Conservation (phyloP, 2,797 vertebrate genomes). For the Sparus aurata region DNA sequence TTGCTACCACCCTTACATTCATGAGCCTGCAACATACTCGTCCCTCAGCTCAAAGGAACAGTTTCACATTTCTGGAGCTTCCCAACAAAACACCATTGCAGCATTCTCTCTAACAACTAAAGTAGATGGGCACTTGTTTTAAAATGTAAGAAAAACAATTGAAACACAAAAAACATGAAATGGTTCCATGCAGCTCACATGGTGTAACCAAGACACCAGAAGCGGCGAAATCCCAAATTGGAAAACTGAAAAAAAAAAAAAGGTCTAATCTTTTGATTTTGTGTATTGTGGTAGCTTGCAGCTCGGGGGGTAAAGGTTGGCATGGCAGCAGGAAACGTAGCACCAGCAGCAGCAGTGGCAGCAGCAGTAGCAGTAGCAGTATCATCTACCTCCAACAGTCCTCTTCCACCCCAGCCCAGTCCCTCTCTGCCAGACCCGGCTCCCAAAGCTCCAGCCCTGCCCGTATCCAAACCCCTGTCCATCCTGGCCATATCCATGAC, state of each 20-base stretch:
- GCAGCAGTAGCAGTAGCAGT: slow-evolving; percentile 59
- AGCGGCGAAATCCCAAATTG: too few relatives aligned
- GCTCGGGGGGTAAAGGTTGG: slow-evolving; percentile 87
- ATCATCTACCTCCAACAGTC: slow-evolving; percentile 64
- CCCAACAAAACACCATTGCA: too few relatives aligned
- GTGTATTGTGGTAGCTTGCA: slow-evolving; percentile 83
- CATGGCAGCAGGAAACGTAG: slow-evolving; percentile 73
- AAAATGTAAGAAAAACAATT: too few relatives aligned
- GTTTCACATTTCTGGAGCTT: too few relatives aligned
- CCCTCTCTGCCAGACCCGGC: slow-evolving; percentile 76
- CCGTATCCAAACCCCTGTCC: slow-evolving; percentile 72
- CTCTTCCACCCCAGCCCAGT: slow-evolving; percentile 49
- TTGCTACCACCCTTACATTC: not conserved
- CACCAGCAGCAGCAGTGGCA: slow-evolving; percentile 46
- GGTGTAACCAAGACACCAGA: too few relatives aligned
- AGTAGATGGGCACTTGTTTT: too few relatives aligned
- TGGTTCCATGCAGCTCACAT: too few relatives aligned
- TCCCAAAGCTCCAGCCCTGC: slow-evolving; percentile 77
- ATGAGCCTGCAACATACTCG: not conserved
- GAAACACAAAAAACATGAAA: too few relatives aligned
- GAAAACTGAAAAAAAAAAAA: not conserved
- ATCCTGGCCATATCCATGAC: slow-evolving; percentile 93
- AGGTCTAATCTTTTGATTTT: slow-evolving; percentile 16
- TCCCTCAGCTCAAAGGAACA: too few relatives aligned
- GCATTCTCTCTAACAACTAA: too few relatives aligned